Base-by-base conservation (phyloP, 2,888 invertebrate genomes). In the Priocnemis perturbator region DNA sequence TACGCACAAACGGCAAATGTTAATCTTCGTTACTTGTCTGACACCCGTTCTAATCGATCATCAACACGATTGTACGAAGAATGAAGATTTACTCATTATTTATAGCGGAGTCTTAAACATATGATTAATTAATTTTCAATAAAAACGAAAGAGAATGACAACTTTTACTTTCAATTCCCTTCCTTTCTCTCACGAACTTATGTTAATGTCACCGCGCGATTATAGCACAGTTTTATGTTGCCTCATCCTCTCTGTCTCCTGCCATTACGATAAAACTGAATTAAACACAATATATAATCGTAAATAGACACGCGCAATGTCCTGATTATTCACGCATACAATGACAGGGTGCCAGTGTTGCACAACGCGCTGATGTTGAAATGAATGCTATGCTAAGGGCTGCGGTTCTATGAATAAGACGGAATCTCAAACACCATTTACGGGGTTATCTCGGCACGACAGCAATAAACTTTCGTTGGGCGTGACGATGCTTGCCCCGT, bases 381-480 rank as follows among this genome's bases (percentile, higher is more conserved):
- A 74, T 73, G 66, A 62, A 52, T 60, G 45, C 60, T 47, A 58
- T 48, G 61, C 61, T 44, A 67, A 71, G 50, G 45, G 67, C 57
- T 56, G 26, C 48, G 47, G 64, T 53, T 71, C 58, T 63, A 67
- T 53, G 71, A 73, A 70, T 67, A 67, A 55, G 53, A 58, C 19
- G 48, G n/a, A 62, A 63, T 67, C 50, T 70, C 62, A 58, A 71
- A 67, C 69, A 66, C 60, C 55, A 23, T 52, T 56, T 37, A 60
- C 60, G 53, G 64, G 77, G 77, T 79, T 79, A 79, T 79, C 79
- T 60, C 15, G n/a, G 26, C 30, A 62, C 73, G 77, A 79, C 72
- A 72, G 79, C 62, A 77, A 79, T 79, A 79, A 79, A 79, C 62
- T 79, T 78, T 75, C 73, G 70, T 63, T 53, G 66, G 61, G 60